phyloP scores from a whole-genome alignment of 1,140 invertebrate genomes.

The Homarus americanus region DNA sequence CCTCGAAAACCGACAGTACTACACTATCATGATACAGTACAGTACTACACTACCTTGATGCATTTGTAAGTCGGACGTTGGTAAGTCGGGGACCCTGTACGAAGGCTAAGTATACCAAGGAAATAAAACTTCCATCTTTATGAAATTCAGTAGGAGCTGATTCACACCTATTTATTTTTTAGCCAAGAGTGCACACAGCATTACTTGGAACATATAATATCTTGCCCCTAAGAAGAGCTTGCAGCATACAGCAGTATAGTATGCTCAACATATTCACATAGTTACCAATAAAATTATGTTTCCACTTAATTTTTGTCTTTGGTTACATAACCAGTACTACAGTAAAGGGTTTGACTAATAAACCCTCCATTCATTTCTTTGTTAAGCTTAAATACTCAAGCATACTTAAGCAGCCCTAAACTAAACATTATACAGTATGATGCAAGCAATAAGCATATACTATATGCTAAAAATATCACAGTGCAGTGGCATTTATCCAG shows the following conservation, averaged over 20 bases:
- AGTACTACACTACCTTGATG: no score
- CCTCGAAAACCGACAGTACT: no score
- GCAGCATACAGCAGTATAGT: background rate
- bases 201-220: slow-evolving; percentile 5
- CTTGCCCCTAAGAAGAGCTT: slow-evolving; percentile 8
- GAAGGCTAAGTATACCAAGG: background rate
- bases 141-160: slow-evolving; percentile 19
- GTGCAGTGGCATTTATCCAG: slow-evolving; percentile 42
- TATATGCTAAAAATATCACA: slow-evolving; percentile 53
- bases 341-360: slow-evolving; percentile 16
- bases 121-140: background rate
- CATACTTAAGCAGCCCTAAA: slow-evolving; percentile 5
- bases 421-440: background rate
- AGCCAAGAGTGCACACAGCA: slow-evolving; percentile 15
- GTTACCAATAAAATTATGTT: slow-evolving; percentile 19
- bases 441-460: slow-evolving; percentile 38
- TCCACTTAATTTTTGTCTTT: slow-evolving; percentile 18
- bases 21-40: no score
- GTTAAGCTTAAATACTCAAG: slow-evolving; percentile 8
- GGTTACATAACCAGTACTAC: slow-evolving; percentile 29
- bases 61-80: no score
- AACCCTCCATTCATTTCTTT: background rate
- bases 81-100: no score
- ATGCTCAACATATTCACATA: slow-evolving; percentile 17
- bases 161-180: slow-evolving; percentile 21